Evolutionary conservation across 2,113 vertebrate species (phyloP).

Genomic region (Rhineura floridana): DNA sequence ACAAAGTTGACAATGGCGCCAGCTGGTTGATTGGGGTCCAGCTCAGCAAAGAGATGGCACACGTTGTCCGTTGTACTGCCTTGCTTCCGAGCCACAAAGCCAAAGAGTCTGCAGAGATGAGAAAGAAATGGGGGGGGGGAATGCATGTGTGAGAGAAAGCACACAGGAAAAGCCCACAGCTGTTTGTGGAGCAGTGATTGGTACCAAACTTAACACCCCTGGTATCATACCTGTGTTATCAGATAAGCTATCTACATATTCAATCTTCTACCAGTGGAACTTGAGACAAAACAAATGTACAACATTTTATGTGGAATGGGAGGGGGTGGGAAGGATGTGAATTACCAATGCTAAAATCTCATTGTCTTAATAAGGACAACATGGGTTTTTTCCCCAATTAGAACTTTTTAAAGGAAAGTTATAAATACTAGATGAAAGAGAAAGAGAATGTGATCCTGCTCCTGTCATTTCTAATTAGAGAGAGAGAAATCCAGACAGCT

Average conservation of each 20-base stretch:
- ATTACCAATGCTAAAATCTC: conserved; percentile 52
- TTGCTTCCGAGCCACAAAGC: conserved; percentile 96
- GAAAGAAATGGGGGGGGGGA: background rate
- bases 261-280: background rate
- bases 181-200: background rate
- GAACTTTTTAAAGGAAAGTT: conserved; percentile 68
- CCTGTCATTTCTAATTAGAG: conserved; percentile 69
- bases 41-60: conserved; percentile 96
- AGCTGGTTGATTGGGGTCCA: conserved; percentile 93
- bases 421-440: conserved; percentile 69
- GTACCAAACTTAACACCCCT: background rate
- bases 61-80: conserved; percentile 98
- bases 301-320: background rate
- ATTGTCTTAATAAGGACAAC: conserved; percentile 35
- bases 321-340: background rate
- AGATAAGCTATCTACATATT: background rate
- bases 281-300: background rate
- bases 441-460: conserved; percentile 78
- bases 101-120: conserved; percentile 85
- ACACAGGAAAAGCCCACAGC: background rate
- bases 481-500: conserved; percentile 74
- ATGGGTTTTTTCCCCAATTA: conserved; percentile 42
- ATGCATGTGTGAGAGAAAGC: background rate
- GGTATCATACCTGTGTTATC: background rate
- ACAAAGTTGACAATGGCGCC: conserved; percentile 97